A percentile compares a stretch with the other conserved stretches of the same genome.
Conservation (phyloP, 2,888 invertebrate species). For the Neoaliturus tenellus region DNA sequence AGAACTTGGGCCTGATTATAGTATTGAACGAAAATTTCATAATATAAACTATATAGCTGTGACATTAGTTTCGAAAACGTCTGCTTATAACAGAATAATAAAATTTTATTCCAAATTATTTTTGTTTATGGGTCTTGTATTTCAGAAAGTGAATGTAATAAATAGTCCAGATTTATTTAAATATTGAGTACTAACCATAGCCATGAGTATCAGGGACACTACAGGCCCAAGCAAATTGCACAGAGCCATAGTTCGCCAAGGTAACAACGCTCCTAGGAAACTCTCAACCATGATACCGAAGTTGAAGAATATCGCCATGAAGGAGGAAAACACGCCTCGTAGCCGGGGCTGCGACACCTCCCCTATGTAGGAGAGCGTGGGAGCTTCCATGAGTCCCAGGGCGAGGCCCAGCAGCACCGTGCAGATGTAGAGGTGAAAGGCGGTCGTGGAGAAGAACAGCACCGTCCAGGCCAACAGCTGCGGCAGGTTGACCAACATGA, state of each 20-base stretch:
- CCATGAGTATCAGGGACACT: conserved; percentile 70
- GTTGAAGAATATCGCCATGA: conserved; percentile 82
- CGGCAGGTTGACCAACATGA: conserved; percentile 85
- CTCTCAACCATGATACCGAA: conserved; percentile 85
- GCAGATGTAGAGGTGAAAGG: conserved; percentile 81
- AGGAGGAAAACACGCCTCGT: conserved; percentile 79
- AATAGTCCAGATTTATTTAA: too few relatives aligned
- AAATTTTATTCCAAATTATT: too few relatives aligned
- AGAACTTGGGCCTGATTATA: too few relatives aligned
- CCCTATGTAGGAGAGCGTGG: conserved; percentile 89
- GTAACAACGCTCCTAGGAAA: conserved; percentile 80
- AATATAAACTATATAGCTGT: too few relatives aligned
- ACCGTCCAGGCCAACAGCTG: conserved; percentile 85
- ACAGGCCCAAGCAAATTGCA: conserved; percentile 74
- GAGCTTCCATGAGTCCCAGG: conserved; percentile 87
- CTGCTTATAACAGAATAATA: too few relatives aligned
- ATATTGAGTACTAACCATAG: not conserved
- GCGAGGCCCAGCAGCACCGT: conserved; percentile 80
- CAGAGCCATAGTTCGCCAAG: conserved; percentile 83
- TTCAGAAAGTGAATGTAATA: too few relatives aligned
- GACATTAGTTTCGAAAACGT: too few relatives aligned
- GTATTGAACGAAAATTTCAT: too few relatives aligned
- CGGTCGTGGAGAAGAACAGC: conserved; percentile 79
- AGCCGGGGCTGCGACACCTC: conserved; percentile 88
- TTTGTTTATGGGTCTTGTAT: too few relatives aligned